phyloP scores from a whole-genome alignment of 2,888 invertebrate species.

The Galeopsomyia nigrocyanea region DNA sequence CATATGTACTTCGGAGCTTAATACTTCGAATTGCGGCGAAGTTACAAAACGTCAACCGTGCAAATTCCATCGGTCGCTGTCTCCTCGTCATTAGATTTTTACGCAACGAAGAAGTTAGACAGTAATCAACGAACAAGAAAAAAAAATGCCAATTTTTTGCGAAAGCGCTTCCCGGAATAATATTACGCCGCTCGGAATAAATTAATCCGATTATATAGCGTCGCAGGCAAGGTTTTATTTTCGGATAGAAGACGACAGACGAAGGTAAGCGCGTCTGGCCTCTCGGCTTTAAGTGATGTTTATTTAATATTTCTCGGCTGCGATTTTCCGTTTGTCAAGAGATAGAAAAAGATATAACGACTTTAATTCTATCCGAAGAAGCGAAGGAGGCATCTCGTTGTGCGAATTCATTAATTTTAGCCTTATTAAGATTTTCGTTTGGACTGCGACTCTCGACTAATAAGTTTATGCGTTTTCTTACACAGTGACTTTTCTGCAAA shows the following conservation, averaged over 20 bases:
- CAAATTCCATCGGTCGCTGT: conserved; percentile 11
- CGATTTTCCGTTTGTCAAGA: conserved; percentile 35
- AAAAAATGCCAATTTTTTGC: conserved; percentile 41
- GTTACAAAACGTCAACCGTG: background rate
- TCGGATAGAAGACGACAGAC: conserved; percentile 26
- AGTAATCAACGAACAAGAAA: conserved; percentile 6
- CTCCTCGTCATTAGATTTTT: conserved; percentile 18
- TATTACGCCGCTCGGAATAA: conserved; percentile 58
- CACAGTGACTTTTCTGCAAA: conserved; percentile 14
- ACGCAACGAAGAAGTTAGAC: conserved; percentile 10
- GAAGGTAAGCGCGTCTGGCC: conserved; percentile 22
- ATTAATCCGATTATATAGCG: conserved; percentile 57
- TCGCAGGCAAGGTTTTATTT: conserved; percentile 43
- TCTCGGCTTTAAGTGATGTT: conserved; percentile 38
- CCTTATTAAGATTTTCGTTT: conserved; percentile 18
- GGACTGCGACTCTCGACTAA: background rate
- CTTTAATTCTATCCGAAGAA: conserved; percentile 42
- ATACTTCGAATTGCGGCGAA: too few relatives aligned
- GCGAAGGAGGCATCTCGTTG: conserved; percentile 24
- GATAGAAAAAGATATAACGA: conserved; percentile 36
- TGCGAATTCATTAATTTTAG: conserved; percentile 44
- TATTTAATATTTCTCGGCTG: conserved; percentile 46
- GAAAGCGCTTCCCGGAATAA: conserved; percentile 48
- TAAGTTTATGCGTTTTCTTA: conserved; percentile 25
- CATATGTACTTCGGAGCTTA: too few relatives aligned